Evolutionary conservation across 2,888 invertebrate species (phyloP).

Genomic region (Dryococelus australis): DNA sequence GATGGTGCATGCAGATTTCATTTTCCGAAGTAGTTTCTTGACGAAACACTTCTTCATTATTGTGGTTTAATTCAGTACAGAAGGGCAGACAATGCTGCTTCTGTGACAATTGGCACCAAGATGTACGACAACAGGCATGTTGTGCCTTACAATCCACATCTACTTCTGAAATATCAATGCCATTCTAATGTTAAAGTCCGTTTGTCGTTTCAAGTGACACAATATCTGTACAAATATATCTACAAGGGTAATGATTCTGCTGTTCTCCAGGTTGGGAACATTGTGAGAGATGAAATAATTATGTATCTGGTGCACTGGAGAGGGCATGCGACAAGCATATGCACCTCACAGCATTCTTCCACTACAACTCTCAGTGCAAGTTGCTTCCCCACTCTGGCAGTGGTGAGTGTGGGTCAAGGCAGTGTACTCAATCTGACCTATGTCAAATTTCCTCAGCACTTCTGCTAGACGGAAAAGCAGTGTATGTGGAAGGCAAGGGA

Average conservation of each 20-base stretch:
- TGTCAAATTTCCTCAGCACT: too few species aligned
- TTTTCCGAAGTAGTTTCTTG: constrained; percentile 46
- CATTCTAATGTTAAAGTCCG: constrained; percentile 55
- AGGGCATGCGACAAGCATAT: not conserved
- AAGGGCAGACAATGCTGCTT: constrained; percentile 48
- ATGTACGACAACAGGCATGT: constrained; percentile 53
- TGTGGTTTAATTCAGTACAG: constrained; percentile 53
- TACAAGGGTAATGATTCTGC: not conserved
- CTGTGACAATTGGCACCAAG: not conserved
- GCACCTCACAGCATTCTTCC: not conserved
- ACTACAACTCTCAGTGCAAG: not conserved
- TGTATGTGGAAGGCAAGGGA: not conserved
- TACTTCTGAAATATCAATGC: constrained; percentile 52
- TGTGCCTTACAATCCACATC: constrained; percentile 55
- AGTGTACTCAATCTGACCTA: too few species aligned
- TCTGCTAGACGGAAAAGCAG: too few species aligned
- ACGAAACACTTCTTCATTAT: constrained; percentile 48
- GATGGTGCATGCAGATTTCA: constrained; percentile 18
- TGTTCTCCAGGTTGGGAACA: not conserved
- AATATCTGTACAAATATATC: constrained; percentile 24
- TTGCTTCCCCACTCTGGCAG: not conserved
- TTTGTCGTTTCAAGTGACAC: not conserved
- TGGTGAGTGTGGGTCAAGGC: too few species aligned
- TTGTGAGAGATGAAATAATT: constrained; percentile 48
- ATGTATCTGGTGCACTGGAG: not conserved